Evolutionary conservation across 2,113 vertebrate genomes (phyloP).

Genomic region (Paratilapia polleni): DNA sequence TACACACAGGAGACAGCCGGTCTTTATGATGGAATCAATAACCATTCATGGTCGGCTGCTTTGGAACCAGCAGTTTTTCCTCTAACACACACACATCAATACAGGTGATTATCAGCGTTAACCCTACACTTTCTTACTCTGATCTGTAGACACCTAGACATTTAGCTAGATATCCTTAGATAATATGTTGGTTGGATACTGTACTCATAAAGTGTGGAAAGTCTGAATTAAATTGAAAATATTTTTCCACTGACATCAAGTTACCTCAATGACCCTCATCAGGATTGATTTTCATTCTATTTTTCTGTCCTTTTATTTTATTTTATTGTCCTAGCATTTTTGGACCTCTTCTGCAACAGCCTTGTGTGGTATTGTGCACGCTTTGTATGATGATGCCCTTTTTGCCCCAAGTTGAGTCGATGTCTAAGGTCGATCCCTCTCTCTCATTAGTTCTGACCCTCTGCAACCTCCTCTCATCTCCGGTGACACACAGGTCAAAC

Average conservation of each 20-base stretch:
- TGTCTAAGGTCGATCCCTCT: conserved; percentile 69
- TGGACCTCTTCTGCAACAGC: neutral
- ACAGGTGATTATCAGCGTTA: conserved; percentile 76
- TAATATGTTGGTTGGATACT: neutral
- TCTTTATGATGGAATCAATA: conserved; percentile 78
- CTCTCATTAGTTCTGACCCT: conserved; percentile 81
- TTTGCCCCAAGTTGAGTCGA: conserved; percentile 54
- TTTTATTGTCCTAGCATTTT: neutral
- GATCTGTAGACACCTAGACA: conserved; percentile 46
- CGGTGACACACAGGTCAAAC: conserved; percentile 69
- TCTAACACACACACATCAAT: conserved; percentile 73
- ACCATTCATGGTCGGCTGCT: conserved; percentile 72
- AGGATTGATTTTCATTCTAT: conserved; percentile 36
- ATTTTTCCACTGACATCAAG: conserved; percentile 13
- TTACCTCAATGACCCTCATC: neutral
- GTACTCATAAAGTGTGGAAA: neutral
- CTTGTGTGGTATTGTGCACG: conserved; percentile 40
- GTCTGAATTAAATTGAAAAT: conserved; percentile 23
- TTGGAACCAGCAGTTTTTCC: conserved; percentile 60
- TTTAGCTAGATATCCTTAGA: conserved; percentile 45
- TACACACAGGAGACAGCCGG: conserved; percentile 60
- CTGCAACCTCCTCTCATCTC: conserved; percentile 68
- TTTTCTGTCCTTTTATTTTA: conserved; percentile 10
- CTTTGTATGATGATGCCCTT: conserved; percentile 48
- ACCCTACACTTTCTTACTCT: conserved; percentile 57